Evolutionary conservation across 2,113 vertebrate genomes (phyloP), one percentile per base, ranked within the genome.

Genomic region (Sterrhoptilus dennistouni): DNA sequence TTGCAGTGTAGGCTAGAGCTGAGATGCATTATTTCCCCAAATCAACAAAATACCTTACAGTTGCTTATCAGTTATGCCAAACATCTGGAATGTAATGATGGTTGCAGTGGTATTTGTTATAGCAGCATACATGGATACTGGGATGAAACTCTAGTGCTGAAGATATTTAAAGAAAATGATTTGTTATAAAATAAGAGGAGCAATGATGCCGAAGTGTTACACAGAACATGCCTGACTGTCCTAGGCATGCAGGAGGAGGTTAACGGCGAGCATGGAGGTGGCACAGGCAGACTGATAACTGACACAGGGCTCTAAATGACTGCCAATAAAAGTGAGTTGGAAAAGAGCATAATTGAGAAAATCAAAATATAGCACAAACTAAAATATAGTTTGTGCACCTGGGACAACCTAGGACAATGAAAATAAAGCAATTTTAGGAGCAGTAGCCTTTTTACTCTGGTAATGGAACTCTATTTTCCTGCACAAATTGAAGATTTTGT

Each of bases 221-320:
- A 94, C 91, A 97, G 97, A 63, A 94, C 97, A 97, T 97, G 97
- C 98, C 98, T 91, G 91, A 96, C 87, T 91, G 96, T 92, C 93
- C 95, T 96, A 97, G 94, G 98, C 98, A 98, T 98, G 98, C 98
- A 97, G 97, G 94, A 97, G 96, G 97, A 96, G 97, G 97, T 98
- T 99, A 99, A 96, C 97, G 50, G 98, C 98, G 98, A 98, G 98
- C 98, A 98, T 97, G 95, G 95, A 98, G 98, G 98, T 98, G 98
- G 98, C 96, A 96, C 98, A 98, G 98, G 98, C 98, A 98, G 98
- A 98, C 97, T 97, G 97, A 96, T 72, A 95, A 94, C 97, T 85
- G 93, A 91, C 50, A 79, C 5, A 21, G 47, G 87, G 74, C 38
- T 93, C 94, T 96, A 90, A 95, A 52, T 90, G 63, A 96, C 87